phyloP scores from a whole-genome alignment of 1,140 invertebrate species.

The Drosophila fuyamai region DNA sequence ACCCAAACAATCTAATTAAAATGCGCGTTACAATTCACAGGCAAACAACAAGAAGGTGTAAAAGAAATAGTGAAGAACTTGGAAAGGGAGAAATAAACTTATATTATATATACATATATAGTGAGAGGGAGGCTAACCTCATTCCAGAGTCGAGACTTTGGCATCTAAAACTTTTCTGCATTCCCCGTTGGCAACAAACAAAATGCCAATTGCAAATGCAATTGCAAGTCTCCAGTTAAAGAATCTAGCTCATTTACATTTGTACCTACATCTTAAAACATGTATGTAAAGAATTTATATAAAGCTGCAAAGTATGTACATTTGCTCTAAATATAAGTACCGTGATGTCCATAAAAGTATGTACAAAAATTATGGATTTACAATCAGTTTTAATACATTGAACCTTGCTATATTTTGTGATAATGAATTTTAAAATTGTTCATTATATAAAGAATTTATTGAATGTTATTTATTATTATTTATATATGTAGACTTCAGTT shows the following conservation, averaged over 20 bases:
- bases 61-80: neutral
- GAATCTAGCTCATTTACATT: slow-evolving; percentile 12
- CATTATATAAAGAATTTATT: no score
- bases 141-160: slow-evolving; percentile 46
- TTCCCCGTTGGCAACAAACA: slow-evolving; percentile 52
- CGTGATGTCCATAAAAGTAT: neutral
- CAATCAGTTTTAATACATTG: no score
- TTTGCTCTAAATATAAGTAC: neutral
- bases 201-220: slow-evolving; percentile 63
- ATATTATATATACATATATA: neutral
- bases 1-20: slow-evolving; percentile 62
- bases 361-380: no score
- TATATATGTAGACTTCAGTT: no score
- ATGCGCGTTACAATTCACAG: slow-evolving; percentile 72
- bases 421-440: no score
- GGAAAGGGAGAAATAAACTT: neutral
- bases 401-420: no score
- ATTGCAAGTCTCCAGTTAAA: slow-evolving; percentile 28
- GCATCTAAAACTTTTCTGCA: slow-evolving; percentile 56
- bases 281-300: slow-evolving; percentile 11
- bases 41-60: slow-evolving; percentile 27
- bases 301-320: neutral
- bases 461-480: no score
- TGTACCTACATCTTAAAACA: slow-evolving; percentile 4
- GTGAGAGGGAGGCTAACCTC: slow-evolving; percentile 25